Evolutionary conservation across 2,888 invertebrate genomes (phyloP), one percentile per base, ranked within the genome.

Genomic region (Hedya salicella): DNA sequence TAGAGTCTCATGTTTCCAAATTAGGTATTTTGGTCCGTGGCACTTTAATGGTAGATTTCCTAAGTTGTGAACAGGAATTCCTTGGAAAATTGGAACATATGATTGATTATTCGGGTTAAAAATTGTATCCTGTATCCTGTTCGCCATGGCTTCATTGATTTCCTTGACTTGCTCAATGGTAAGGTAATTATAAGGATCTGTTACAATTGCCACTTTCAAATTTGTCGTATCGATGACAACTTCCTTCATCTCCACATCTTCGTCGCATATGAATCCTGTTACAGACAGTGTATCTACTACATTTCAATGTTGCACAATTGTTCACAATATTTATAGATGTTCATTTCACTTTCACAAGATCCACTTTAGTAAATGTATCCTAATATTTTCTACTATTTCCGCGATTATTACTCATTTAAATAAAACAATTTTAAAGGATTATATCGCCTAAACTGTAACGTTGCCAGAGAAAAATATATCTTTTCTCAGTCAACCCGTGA

Each of bases 221-320:
- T 53, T 39, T 36, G 52, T 39, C 0, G 25, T 19, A 14, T 46
- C 44, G 36, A 52, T 32, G 44, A 25, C n/a, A 8, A 36, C 46
- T 17, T 52, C 57, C 9, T 6, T 59, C 65, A 65, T 65, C 52
- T 65, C 65, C 46, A 65, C 65, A 30, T 65, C 65, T 14, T 59
- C 59, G 3, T 65, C 65, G 36, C 42, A 56, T 9, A 59, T 46
- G 59, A 48, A 59, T 53, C 65, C 65, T 65, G 65, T 59, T 65
- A 59, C 59, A 52, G 65, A 65, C 57, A 65, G 65, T 64, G 14
- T 11, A 21, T 53, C 57, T 57, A 57, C 57, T 57, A 44, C 49
- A 57, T 50, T 57, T 64, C 49, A 46, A 48, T 30, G 49, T 49
- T 49, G 39, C 14, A 42, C 30, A 42, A 59, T 57, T 49, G 21